Evolutionary conservation across 2,113 vertebrate species (phyloP), one percentile per base, ranked within the genome.

Genomic region (Austrofundulus limnaeus): DNA sequence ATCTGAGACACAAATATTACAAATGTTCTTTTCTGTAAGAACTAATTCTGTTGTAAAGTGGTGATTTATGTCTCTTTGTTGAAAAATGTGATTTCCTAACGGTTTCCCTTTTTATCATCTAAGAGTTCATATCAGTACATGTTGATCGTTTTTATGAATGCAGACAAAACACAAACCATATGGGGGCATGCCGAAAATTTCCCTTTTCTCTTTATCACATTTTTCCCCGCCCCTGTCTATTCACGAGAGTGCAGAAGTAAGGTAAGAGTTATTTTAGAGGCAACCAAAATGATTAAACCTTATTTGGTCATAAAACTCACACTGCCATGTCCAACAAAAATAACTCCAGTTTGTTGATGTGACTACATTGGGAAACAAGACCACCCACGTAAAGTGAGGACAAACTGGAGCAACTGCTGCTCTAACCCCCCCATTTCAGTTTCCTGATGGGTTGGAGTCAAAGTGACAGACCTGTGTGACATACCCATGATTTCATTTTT

Each of bases 271-370:
- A 61, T 74, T 61, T 47, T 72, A 73, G 50, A 75, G 60, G 31
- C 61, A 70, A 7, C 62, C 59, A 70, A 50, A 78, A 73, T 50
- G 54, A 82, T 25, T 5, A 70, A 74, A 75, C 92, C 92, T 91
- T 92, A 93, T 93, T 92, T 92, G 91, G 92, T 87, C 78, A 80
- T 84, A 91, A 90, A 85, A 84, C 76, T 84, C 76, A 56, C 84
- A 72, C 77, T 79, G 82, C 75, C 62, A 73, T 67, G 77, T 75
- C 85, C 83, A 87, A 85, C 84, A 54, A 87, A 92, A 92, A 92
- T 91, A 91, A 88, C 86, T 77, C 61, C 47, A 68, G 85, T 85
- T 84, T 89, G 90, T 89, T 86, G 88, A 91, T 72, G 85, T 34
- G 81, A 85, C 80, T 72, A 88, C 88, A 85, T 87, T 71, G 65